Percentiles rank a stretch among this genome's conserved stretches.
These are phyloP conservation scores for Pomacea canaliculata DNA, from an alignment of 2,888 invertebrate species.

Conservation along the genomic window DNA sequence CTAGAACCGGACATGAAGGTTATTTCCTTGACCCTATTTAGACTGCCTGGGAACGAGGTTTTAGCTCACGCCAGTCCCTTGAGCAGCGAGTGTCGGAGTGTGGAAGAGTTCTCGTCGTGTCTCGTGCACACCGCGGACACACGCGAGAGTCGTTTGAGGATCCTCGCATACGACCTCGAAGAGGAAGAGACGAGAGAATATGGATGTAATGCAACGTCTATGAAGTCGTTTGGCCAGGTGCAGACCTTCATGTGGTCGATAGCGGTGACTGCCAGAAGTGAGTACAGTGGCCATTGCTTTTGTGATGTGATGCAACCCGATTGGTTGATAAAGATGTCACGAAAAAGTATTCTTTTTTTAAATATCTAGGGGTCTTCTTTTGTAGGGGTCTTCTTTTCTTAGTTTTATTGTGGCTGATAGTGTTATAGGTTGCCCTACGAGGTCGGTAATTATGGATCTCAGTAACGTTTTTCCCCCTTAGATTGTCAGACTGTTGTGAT, in stretches of 20 bases:
- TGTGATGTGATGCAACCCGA: no score
- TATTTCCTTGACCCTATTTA: constrained; percentile 18
- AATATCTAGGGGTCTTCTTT: no score
- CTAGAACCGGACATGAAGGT: constrained; percentile 22
- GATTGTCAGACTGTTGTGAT: no score
- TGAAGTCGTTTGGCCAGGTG: constrained; percentile 3
- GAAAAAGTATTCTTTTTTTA: no score
- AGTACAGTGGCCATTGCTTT: not conserved
- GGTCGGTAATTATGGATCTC: no score
- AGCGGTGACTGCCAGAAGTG: constrained; percentile 1
- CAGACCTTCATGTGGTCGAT: constrained; percentile 6
- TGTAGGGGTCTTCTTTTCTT: no score
- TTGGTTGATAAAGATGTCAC: no score
- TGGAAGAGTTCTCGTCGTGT: constrained; percentile 15
- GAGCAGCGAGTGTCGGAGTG: constrained; percentile 6
- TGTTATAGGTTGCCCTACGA: no score
- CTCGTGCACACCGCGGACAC: constrained; percentile 11
- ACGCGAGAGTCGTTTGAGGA: constrained; percentile 1
- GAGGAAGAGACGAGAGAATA: constrained; percentile 8
- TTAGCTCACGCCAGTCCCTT: constrained; percentile 14
- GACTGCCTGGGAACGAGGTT: not conserved
- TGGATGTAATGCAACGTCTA: not conserved
- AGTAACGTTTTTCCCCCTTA: no score
- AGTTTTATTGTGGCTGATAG: no score
- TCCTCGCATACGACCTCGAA: constrained; percentile 11